Conservation (phyloP, 2,113 vertebrate species). For the Dicrurus megarhynchus region DNA sequence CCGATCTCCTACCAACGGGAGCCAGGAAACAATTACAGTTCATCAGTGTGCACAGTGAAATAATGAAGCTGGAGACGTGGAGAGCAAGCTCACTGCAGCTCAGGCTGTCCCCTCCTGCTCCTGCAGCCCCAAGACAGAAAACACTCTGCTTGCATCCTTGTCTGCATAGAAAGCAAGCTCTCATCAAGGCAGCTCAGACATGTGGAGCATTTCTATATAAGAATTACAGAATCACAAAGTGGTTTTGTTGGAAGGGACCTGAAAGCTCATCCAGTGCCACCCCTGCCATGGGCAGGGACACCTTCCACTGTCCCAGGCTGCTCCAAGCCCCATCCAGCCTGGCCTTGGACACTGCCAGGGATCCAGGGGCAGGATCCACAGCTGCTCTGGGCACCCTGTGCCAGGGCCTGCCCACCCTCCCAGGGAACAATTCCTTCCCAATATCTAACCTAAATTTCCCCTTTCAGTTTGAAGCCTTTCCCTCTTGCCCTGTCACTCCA, state of each 20-base stretch:
- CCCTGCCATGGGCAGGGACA: not conserved
- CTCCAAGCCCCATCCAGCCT: not conserved
- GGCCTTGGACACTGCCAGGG: not conserved
- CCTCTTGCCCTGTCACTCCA: not conserved
- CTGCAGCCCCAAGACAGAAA: not conserved
- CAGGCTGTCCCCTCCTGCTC: not conserved
- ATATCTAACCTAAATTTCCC: not conserved
- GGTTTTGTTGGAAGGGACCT: not conserved
- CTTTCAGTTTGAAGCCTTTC: not conserved
- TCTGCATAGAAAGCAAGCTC: not conserved
- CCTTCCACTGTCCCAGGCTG: not conserved
- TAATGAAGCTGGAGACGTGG: not conserved
- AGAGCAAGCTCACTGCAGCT: not conserved
- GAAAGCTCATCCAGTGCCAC: fast-evolving
- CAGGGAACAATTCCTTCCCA: not conserved
- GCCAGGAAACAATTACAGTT: conserved; percentile 47
- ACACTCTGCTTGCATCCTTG: not conserved
- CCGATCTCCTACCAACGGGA: not conserved
- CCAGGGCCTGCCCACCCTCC: not conserved
- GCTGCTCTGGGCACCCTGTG: not conserved
- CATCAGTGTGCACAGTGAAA: not conserved
- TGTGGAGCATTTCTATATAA: not conserved
- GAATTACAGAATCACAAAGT: not conserved
- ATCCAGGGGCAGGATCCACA: not conserved
- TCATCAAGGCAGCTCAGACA: not conserved